A percentile compares a stretch with the other conserved stretches of the same genome.
phyloP scores from a whole-genome alignment of 2,888 invertebrate genomes.

The Thymelicus sylvestris region DNA sequence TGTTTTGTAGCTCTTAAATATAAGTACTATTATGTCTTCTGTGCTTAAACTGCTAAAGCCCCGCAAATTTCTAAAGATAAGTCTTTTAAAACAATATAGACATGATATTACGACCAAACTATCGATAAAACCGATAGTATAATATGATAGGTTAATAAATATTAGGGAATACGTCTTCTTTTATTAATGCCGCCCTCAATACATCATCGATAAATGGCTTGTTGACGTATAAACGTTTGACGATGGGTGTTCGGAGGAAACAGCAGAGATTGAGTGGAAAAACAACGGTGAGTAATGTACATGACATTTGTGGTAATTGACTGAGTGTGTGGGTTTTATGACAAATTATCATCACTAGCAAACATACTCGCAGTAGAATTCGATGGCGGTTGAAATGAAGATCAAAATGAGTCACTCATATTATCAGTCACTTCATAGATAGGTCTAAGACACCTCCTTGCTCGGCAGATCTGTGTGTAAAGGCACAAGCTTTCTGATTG shows the following conservation, averaged over 20 bases:
- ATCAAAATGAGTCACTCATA: too few relatives aligned
- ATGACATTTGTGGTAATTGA: conserved; percentile 15
- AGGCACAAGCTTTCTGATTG: too few relatives aligned
- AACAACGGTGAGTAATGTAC: conserved; percentile 16
- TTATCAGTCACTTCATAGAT: too few relatives aligned
- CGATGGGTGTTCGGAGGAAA: conserved; percentile 20
- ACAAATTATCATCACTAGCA: too few relatives aligned
- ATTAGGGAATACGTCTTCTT: conserved; percentile 18
- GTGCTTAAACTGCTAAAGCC: not conserved
- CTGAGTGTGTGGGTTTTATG: not conserved
- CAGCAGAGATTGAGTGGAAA: conserved; percentile 13
- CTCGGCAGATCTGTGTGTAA: too few relatives aligned
- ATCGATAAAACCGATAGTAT: conserved; percentile 22
- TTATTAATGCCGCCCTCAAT: conserved; percentile 29
- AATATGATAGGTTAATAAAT: conserved; percentile 34
- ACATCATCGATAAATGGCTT: conserved; percentile 34
- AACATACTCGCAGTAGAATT: too few relatives aligned
- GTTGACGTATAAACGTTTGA: conserved; percentile 32
- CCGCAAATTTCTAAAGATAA: not conserved
- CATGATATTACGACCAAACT: conserved; percentile 1
- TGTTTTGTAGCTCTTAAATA: too few relatives aligned
- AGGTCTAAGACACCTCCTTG: too few relatives aligned
- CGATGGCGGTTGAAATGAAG: too few relatives aligned
- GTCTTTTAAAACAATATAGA: not conserved
- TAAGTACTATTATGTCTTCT: not conserved